Evolutionary conservation across 1,140 invertebrate species (phyloP), one percentile per base, ranked within the genome.

Genomic region (Drosophila tsacasi): DNA sequence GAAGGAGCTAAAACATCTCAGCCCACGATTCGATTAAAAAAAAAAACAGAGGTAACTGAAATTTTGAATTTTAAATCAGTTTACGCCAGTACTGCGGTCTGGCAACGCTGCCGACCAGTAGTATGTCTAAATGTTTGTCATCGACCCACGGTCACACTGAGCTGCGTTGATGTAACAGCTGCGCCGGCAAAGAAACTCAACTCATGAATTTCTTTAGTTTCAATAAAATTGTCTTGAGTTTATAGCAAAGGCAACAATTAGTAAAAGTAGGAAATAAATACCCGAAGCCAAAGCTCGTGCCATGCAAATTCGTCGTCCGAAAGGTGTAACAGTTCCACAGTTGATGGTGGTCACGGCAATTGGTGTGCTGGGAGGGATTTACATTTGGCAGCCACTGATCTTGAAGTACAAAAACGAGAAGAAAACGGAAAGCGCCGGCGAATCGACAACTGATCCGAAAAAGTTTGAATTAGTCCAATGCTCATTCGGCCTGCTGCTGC

Each of bases 241-340:
- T 25, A 49, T 15, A 23, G 23, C 15, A 49, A 25, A 27, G 30
- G 13, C 30, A 54, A 7, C 1, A 35, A 35, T 8, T 19, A 54
- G 30, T 39, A 39, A 2, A 12, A 39, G 15, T 30, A 37, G n/a
- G 13, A 37, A 54, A 13, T 69, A 68, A 57, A 6, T 47, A 76
- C 25, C 12, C 27, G 15, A 17, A 47, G 12, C 27, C 27, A 7
- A 40, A 37, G 35, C 1, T 30, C 58, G 44, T 84, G 83, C 50
- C 55, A 93, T 93, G 93, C 91, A 90, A 84, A 93, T 93, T 67
- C 93, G 93, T 75, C 90, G 93, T 60, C 93, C 93, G 19, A 78
- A 76, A 9, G 93, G 93, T 69, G 66, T 93, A 8, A 93, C 93
- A 73, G 71, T 87, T 35, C 74, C 77, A 21, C 93, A 93, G 65